Conservation (phyloP, 2,113 vertebrate genomes). For the Motacilla tschutschensis region DNA sequence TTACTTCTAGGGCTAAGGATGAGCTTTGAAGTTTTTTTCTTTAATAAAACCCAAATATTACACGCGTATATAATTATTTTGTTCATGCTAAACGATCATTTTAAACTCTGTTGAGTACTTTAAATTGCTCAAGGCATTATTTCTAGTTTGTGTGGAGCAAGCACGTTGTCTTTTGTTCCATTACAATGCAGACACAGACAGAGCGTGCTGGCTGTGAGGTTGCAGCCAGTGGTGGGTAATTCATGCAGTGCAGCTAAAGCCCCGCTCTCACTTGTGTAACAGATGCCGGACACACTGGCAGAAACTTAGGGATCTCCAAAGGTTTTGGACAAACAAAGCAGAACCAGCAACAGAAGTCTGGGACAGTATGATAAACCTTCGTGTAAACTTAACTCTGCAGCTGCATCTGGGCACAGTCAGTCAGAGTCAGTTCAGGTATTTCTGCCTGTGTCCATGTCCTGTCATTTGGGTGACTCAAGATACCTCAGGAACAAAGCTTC, state of each 20-base stretch:
- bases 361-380: neutral
- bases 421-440: neutral
- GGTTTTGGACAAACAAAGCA: neutral
- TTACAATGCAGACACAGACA: neutral
- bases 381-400: neutral
- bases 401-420: rapidly evolving
- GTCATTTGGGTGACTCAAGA: neutral
- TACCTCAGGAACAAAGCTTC: neutral
- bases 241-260: rapidly evolving
- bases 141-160: neutral
- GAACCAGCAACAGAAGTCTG: neutral
- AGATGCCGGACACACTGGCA: neutral
- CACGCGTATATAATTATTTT: neutral
- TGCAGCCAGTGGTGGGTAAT: neutral
- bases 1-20: neutral
- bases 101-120: neutral
- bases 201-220: neutral
- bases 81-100: neutral
- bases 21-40: neutral
- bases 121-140: neutral
- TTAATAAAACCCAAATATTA: neutral
- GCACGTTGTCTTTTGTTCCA: neutral
- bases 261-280: rapidly evolving
- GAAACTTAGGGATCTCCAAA: neutral
- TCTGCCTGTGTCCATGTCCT: rapidly evolving